These are phyloP conservation scores for Aratinga solstitialis DNA, from an alignment of 2,797 vertebrate genomes.

Conservation along the genomic window DNA sequence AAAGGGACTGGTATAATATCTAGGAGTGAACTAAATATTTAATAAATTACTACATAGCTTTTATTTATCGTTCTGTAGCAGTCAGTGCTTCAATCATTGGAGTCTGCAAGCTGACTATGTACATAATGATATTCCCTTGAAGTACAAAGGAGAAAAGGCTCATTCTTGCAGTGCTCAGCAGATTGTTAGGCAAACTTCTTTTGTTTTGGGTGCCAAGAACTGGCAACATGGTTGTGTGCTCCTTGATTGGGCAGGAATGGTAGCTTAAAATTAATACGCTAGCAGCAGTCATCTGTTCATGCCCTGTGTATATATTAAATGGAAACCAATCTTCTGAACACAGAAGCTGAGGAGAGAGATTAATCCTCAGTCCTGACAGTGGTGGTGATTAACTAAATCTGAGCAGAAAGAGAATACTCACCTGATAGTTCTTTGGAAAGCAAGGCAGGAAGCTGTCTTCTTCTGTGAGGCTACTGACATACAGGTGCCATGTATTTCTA, in stretches of 20 bases:
- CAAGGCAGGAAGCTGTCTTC: not conserved
- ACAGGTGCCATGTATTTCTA: not conserved
- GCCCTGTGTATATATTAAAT: not conserved
- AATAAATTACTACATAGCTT: not conserved
- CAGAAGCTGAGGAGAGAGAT: not conserved
- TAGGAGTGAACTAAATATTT: not conserved
- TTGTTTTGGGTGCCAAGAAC: not conserved
- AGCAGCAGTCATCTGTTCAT: not conserved
- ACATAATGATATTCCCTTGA: not conserved
- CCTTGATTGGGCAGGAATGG: not conserved
- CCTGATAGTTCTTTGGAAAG: not conserved
- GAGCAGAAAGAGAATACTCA: not conserved
- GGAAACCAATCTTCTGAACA: not conserved
- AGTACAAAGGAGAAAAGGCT: not conserved
- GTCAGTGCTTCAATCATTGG: not conserved
- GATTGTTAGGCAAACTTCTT: not conserved
- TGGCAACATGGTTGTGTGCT: not conserved
- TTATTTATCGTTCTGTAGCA: not conserved
- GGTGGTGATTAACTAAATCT: not conserved
- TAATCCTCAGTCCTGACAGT: not conserved
- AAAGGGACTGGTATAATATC: not conserved
- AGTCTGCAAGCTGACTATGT: not conserved
- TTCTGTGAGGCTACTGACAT: fast-evolving
- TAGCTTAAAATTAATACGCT: not conserved
- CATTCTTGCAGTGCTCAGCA: not conserved